Evolutionary conservation across 2,113 vertebrate species (phyloP).

Genomic region (Otus sunia): DNA sequence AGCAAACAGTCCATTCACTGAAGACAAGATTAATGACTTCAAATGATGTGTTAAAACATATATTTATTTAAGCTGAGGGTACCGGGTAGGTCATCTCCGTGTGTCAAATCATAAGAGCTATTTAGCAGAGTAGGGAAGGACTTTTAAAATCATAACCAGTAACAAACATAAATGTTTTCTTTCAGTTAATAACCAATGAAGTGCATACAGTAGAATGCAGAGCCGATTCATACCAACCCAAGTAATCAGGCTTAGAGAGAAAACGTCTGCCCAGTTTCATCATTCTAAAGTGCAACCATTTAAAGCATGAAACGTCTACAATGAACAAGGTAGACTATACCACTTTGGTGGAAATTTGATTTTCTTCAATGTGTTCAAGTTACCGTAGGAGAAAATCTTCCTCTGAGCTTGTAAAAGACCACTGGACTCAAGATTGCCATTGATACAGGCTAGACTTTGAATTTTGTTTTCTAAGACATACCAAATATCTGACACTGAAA

Average conservation of each 20-base stretch:
- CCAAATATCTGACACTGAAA: background rate
- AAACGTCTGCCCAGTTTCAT: background rate
- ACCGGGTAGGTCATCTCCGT: background rate
- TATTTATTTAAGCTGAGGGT: background rate
- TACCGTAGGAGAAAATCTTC: background rate
- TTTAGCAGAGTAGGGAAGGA: conserved; percentile 8
- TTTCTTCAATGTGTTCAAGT: background rate
- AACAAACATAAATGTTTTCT: background rate
- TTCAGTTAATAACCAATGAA: background rate
- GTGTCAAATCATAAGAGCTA: conserved; percentile 41
- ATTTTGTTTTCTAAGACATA: background rate
- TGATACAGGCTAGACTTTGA: background rate
- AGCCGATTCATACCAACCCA: background rate
- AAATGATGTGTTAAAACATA: background rate
- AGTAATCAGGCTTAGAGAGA: background rate
- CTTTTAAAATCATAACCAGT: conserved; percentile 8
- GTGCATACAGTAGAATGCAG: background rate
- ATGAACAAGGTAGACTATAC: background rate
- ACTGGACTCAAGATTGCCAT: background rate
- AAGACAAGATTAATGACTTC: background rate
- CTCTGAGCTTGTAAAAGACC: background rate
- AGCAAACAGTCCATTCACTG: background rate
- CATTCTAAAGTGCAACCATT: background rate
- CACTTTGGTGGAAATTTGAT: background rate
- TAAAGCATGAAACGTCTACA: background rate